A percentile compares a stretch with the other conserved stretches of the same genome.
Conservation (phyloP, 2,888 invertebrate species). For the Epistrophella euchroma region DNA sequence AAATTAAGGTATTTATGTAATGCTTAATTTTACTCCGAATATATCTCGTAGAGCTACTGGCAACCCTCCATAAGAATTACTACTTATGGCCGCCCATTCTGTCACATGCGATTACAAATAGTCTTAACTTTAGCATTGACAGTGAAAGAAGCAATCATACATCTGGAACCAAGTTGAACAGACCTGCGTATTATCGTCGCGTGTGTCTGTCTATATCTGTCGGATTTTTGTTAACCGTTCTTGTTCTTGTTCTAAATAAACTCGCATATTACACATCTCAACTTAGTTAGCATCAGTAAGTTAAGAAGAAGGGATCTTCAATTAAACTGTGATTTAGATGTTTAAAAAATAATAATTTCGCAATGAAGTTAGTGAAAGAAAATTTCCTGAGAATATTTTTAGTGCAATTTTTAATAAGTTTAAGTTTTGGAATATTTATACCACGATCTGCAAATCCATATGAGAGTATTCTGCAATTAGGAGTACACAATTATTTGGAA, state of each 20-base stretch:
- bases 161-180: constrained; percentile 20
- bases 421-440: constrained; percentile 17
- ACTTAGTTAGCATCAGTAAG: constrained; percentile 34
- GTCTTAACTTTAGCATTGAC: constrained; percentile 52
- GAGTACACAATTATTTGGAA: constrained; percentile 67
- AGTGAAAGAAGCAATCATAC: constrained; percentile 44
- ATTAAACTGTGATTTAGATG: background rate
- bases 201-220: background rate
- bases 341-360: background rate
- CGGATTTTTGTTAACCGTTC: background rate
- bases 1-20: background rate
- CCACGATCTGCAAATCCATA: constrained; percentile 13
- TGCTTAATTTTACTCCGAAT: background rate
- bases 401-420: constrained; percentile 16
- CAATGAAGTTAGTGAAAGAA: constrained; percentile 24
- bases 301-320: constrained; percentile 8
- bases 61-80: background rate
- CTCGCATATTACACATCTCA: background rate
- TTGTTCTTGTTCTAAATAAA: constrained; percentile 5
- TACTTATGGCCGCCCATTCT: background rate
- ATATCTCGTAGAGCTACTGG: background rate
- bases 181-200: constrained; percentile 9
- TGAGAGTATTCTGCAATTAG: constrained; percentile 48
- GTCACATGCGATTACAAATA: constrained; percentile 3
- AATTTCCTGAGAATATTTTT: background rate